Evolutionary conservation across 2,797 vertebrate species (phyloP).

Genomic region (Delichon dasypus): DNA sequence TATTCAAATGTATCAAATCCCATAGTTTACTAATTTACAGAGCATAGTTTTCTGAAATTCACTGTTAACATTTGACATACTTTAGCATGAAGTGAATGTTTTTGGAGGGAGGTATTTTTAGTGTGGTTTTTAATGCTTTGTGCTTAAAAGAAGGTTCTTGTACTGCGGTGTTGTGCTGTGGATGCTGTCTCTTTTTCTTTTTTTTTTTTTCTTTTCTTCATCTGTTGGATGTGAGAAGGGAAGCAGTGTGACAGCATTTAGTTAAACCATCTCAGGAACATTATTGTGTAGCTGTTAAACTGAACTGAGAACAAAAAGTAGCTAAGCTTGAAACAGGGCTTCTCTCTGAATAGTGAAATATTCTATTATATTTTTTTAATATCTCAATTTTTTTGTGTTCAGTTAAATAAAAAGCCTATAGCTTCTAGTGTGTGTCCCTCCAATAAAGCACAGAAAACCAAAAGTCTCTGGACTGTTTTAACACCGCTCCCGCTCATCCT

Average conservation of each 20-base stretch:
- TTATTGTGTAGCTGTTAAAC: not conserved
- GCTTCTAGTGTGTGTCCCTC: not conserved
- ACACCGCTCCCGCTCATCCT: rapidly evolving
- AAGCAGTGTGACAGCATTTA: not conserved
- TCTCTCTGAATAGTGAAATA: not conserved
- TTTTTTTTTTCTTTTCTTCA: not conserved
- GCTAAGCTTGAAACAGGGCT: not conserved
- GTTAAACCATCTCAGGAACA: not conserved
- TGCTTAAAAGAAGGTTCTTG: not conserved
- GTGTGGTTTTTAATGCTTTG: not conserved
- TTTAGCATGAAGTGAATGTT: not conserved
- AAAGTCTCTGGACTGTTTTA: not conserved
- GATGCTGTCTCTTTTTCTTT: not conserved
- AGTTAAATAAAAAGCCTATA: not conserved
- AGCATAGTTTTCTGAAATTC: not conserved
- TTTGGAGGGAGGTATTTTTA: not conserved
- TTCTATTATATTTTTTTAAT: not conserved
- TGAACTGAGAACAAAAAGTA: not conserved
- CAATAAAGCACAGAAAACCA: not conserved
- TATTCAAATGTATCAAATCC: not conserved
- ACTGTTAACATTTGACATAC: not conserved
- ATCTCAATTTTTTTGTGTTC: not conserved
- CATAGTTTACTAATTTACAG: not conserved
- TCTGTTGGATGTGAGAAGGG: not conserved
- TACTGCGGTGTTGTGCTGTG: not conserved